Conservation (phyloP, 1,140 invertebrate genomes). For the Cyrtorhinus lividipennis region DNA sequence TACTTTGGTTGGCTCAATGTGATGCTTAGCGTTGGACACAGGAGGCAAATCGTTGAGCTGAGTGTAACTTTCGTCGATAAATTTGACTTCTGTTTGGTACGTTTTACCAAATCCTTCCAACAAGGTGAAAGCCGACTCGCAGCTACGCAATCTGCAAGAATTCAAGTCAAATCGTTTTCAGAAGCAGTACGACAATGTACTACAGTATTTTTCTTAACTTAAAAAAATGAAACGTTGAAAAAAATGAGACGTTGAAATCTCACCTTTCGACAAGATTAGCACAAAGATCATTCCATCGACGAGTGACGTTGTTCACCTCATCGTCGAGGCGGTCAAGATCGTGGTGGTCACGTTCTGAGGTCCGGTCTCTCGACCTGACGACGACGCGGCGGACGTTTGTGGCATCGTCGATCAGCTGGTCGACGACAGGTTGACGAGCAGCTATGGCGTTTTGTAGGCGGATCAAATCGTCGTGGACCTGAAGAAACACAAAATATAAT, state of each 20-base stretch:
- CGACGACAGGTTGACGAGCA: conserved; percentile 71
- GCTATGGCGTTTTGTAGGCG: conserved; percentile 64
- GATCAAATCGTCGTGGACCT: conserved; percentile 56
- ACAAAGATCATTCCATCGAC: conserved; percentile 81
- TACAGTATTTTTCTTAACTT: background rate
- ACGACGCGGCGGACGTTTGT: conserved; percentile 72
- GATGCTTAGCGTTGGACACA: conserved; percentile 52
- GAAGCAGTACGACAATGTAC: background rate
- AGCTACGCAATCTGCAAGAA: conserved; percentile 60
- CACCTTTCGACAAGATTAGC: conserved; percentile 79
- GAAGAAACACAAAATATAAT: conserved; percentile 4
- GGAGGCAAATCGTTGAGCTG: conserved; percentile 56
- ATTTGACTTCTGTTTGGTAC: conserved; percentile 71
- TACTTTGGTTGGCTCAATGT: conserved; percentile 66
- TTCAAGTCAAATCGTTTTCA: too few species aligned
- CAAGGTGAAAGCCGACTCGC: conserved; percentile 69
- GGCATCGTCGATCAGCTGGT: conserved; percentile 79
- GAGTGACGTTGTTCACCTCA: conserved; percentile 74
- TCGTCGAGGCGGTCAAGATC: conserved; percentile 90
- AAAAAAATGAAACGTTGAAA: background rate
- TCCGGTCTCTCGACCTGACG: conserved; percentile 59
- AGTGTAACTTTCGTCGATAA: conserved; percentile 63
- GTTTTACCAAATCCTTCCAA: conserved; percentile 75
- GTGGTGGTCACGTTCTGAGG: conserved; percentile 45
- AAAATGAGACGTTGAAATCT: background rate